Base-by-base conservation (phyloP, 1,140 invertebrate genomes). In the silkworm (Bombyx mori) region DNA sequence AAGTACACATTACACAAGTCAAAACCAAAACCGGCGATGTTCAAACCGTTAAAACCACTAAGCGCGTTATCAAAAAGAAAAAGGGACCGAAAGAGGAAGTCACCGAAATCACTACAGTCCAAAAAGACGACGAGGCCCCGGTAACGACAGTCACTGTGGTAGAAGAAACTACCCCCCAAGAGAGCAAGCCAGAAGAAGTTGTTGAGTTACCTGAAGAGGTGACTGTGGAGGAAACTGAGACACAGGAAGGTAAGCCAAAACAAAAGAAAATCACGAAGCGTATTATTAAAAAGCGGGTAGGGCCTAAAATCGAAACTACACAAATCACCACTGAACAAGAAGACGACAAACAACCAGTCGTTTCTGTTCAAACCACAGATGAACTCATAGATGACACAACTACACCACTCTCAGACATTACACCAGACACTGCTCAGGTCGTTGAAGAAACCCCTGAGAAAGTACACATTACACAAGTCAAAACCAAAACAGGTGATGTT, bases 161-260 rank as follows among this genome's bases (percentile, higher is more conserved):
- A n/a, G n/a, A n/a, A n/a, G n/a, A n/a, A 35, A 35, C 65, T 1
- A 56, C 59, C 3, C 54, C 55, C 1, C 26, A 60, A n/a, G 63
- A 67, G 58, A 55, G 58, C 0, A 47, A 59, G 42, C 50, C 54
- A 1, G 12, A 52, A 7, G 68, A 69, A 51, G 50, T 63, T 0
- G 8, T 61, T 59, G 88, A 90, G 71, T 77, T 77, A 22, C 62
- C 77, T 6, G 77, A 88, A 26, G 68, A 82, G 47, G 72, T 78
- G 50, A 61, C 71, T 8, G 61, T 63, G 7, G 56, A 64, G 56
- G 56, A 52, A 43, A 47, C 48, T 7, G 58, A 66, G 46, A 69
- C 75, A 4, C 61, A 78, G 46, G 70, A 77, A 54, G 77, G 83
- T 43, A 67, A 82, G 61, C 68, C 71, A 1, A 68, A 74, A 10